Evolutionary conservation across 2,797 vertebrate genomes (phyloP), one percentile per base, ranked within the genome.

Genomic region (Coranthus polyacanthus): DNA sequence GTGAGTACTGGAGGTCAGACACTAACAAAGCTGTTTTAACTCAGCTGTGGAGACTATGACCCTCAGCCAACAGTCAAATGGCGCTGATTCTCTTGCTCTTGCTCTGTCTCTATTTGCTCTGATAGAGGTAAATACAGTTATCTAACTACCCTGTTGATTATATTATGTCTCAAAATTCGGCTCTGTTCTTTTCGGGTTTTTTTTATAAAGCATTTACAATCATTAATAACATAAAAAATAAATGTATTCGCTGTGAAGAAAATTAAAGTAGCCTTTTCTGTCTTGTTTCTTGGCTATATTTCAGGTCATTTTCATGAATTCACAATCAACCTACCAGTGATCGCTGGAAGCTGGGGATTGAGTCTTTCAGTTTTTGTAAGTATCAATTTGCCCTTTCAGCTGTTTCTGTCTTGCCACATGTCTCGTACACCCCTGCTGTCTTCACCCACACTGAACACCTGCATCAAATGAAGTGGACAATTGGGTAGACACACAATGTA

Each of bases 291-390:
- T 88, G 60, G 55, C 85, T 72, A 12, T 78, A 32, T 91, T 95
- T 78, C 90, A 99, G 98, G 92, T 96, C 92, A 95, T 90, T 97
- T 99, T 96, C 96, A 99, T 98, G 97, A 98, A 94, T 97, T 96
- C 95, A 95, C 95, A 95, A 95, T 94, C 93, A 92, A 93, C 88
- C 90, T 88, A 93, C 90, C 95, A 96, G 96, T 99, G 95, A 98
- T 95, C 90, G 92, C 95, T 97, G 97, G 96, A 94, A 95, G 92
- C 95, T 94, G 95, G 96, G 95, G 94, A 95, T 96, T 92, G 94
- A 94, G 93, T 95, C 92, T 94, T 95, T 94, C 94, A 95, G 84
- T 96, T 95, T 94, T 94, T 96, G 98, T 99, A 96, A 99, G 98
- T 99, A 96, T 88, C 86, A 68, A 76, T 86, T 89, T 84, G 44